Conservation (phyloP, 2,113 vertebrate genomes). For the Ammodytes marinus region DNA sequence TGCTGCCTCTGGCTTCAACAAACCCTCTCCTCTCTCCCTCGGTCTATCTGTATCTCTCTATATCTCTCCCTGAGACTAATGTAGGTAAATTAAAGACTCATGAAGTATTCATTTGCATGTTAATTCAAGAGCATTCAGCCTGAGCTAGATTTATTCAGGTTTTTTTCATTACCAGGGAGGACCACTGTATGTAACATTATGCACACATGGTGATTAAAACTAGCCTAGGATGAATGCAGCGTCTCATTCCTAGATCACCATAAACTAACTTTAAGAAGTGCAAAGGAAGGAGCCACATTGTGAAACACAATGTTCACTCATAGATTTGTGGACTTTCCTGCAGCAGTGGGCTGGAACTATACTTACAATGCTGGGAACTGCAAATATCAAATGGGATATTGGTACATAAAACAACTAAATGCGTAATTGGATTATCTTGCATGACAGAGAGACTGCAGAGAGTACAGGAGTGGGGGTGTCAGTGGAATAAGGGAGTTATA, state of each 20-base stretch:
- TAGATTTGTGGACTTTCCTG: background rate
- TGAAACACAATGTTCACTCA: background rate
- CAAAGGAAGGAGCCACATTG: background rate
- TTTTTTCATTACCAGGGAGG: background rate
- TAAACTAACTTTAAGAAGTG: background rate
- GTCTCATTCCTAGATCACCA: slow-evolving; percentile 7
- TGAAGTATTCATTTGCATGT: slow-evolving; percentile 69
- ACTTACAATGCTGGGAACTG: background rate
- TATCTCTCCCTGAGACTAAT: slow-evolving; percentile 49
- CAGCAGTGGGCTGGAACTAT: background rate
- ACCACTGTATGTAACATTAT: slow-evolving; percentile 17
- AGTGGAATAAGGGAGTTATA: background rate
- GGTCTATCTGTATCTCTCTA: slow-evolving; percentile 22
- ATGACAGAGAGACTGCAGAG: background rate
- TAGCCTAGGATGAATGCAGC: background rate
- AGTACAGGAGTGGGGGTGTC: background rate
- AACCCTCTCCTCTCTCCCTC: slow-evolving; percentile 32
- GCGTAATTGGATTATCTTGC: background rate
- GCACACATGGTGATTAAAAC: slow-evolving; percentile 17
- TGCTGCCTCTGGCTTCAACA: slow-evolving; percentile 59
- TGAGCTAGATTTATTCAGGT: slow-evolving; percentile 36
- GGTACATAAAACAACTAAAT: background rate
- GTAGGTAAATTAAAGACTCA: slow-evolving; percentile 68
- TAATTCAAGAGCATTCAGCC: slow-evolving; percentile 59
- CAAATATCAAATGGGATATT: background rate